Evolutionary conservation across 2,888 invertebrate genomes (phyloP).

Genomic region (Pollenia amentaria): DNA sequence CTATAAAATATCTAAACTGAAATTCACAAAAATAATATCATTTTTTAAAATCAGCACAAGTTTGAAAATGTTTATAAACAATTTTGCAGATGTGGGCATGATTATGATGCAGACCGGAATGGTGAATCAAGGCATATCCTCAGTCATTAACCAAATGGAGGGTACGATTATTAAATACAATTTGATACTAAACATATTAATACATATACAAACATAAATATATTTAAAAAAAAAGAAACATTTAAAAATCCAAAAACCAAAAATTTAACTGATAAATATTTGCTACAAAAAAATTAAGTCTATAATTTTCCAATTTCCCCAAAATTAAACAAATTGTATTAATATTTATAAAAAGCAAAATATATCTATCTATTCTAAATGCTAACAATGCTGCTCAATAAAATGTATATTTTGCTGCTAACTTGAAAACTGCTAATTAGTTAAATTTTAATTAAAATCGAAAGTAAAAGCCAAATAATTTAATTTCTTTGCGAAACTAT

Average conservation of each 20-base stretch:
- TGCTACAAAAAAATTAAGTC: constrained; percentile 34
- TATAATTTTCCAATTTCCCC: constrained; percentile 43
- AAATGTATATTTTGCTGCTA: constrained; percentile 81
- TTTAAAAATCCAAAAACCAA: constrained; percentile 50
- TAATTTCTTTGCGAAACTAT: constrained; percentile 28
- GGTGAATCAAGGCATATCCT: constrained; percentile 95
- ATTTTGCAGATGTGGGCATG: constrained; percentile 95
- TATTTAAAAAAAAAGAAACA: constrained; percentile 18
- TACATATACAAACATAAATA: constrained; percentile 12
- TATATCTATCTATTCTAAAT: constrained; percentile 70
- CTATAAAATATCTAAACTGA: constrained; percentile 42
- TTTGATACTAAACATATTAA: constrained; percentile 60
- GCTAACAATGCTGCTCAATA: constrained; percentile 72
- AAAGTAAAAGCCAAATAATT: constrained; percentile 21
- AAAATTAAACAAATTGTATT: constrained; percentile 70
- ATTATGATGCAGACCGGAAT: constrained; percentile 98
- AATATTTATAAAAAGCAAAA: constrained; percentile 68
- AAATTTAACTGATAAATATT: constrained; percentile 66
- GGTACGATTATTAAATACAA: constrained; percentile 87
- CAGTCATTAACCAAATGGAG: constrained; percentile 88
- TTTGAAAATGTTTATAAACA: constrained; percentile 77
- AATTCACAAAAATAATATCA: constrained; percentile 38
- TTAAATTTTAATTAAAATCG: constrained; percentile 41
- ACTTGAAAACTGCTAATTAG: constrained; percentile 70
- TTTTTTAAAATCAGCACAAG: constrained; percentile 58